These are phyloP conservation scores for Ischnus inquisitorius DNA, from an alignment of 2,888 invertebrate species.

Conservation along the genomic window DNA sequence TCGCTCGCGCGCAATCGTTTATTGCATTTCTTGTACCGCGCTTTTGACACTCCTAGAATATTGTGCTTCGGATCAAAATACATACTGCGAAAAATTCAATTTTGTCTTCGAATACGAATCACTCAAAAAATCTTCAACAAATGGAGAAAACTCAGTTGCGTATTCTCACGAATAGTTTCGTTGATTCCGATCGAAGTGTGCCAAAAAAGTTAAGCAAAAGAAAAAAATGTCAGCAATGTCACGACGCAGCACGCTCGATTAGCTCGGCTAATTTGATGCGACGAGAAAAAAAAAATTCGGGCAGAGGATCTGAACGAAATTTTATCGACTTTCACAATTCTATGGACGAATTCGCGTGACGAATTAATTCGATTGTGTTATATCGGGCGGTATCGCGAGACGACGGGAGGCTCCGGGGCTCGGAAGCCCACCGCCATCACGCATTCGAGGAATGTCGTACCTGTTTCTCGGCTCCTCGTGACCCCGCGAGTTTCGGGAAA, in stretches of 20 bases:
- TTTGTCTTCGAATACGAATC: too few species aligned
- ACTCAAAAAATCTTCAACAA: too few species aligned
- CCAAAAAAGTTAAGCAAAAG: background rate
- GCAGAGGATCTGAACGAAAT: background rate
- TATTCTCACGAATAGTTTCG: background rate
- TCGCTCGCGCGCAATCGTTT: background rate
- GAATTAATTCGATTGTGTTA: constrained; percentile 34
- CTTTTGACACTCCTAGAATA: background rate
- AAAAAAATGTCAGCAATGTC: background rate
- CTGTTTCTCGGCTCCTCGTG: constrained; percentile 36
- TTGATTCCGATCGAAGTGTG: background rate
- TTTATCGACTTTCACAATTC: constrained; percentile 15
- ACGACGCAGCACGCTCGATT: background rate
- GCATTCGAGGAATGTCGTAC: constrained; percentile 57
- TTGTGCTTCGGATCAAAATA: too few species aligned
- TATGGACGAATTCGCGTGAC: constrained; percentile 28
- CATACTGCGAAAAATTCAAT: too few species aligned
- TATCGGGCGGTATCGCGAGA: background rate
- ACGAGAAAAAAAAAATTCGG: background rate
- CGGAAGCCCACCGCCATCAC: background rate
- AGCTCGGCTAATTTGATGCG: background rate
- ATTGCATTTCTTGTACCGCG: constrained; percentile 14
- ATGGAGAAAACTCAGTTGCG: too few species aligned
- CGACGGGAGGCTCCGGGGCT: background rate
- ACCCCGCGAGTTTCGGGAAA: constrained; percentile 56